Conservation (phyloP, 1,140 invertebrate species). For the Cryptotermes secundus region DNA sequence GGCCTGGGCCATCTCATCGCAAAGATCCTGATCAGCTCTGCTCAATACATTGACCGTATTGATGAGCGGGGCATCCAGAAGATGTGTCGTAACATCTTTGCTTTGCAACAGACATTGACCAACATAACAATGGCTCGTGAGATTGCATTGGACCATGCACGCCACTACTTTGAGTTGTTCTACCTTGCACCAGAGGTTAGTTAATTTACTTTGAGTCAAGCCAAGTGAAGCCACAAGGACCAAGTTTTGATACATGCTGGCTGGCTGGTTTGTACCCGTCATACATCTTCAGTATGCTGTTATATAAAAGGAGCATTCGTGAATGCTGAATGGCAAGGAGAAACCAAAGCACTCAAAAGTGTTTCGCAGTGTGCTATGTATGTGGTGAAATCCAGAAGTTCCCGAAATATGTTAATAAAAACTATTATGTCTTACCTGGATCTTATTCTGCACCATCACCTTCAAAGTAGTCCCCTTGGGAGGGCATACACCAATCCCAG, state of each 20-base stretch:
- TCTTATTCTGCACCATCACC: too few relatives aligned
- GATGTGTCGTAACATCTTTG: slow-evolving; percentile 85
- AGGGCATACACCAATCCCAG: too few relatives aligned
- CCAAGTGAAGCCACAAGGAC: neutral
- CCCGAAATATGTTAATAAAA: too few relatives aligned
- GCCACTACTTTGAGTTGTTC: slow-evolving; percentile 87
- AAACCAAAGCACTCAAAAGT: neutral
- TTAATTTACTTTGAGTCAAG: slow-evolving; percentile 18
- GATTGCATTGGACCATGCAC: slow-evolving; percentile 81
- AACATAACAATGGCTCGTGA: slow-evolving; percentile 83
- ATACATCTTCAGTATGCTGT: too few relatives aligned
- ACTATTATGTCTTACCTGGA: too few relatives aligned
- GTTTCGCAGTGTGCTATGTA: too few relatives aligned
- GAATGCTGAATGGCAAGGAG: neutral
- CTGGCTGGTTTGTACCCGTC: too few relatives aligned
- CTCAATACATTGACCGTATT: slow-evolving; percentile 75
- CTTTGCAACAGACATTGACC: slow-evolving; percentile 81
- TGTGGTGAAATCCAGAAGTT: too few relatives aligned
- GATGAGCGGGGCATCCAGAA: slow-evolving; percentile 77
- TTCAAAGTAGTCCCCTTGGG: too few relatives aligned
- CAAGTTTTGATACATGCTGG: neutral
- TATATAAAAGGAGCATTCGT: neutral
- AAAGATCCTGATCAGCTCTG: slow-evolving; percentile 80
- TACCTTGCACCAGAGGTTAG: slow-evolving; percentile 77
- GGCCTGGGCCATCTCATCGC: slow-evolving; percentile 85